Percentiles rank a stretch among this genome's conserved stretches.
phyloP scores from a whole-genome alignment of 2,888 invertebrate species.

The Parnassius mnemosyne region DNA sequence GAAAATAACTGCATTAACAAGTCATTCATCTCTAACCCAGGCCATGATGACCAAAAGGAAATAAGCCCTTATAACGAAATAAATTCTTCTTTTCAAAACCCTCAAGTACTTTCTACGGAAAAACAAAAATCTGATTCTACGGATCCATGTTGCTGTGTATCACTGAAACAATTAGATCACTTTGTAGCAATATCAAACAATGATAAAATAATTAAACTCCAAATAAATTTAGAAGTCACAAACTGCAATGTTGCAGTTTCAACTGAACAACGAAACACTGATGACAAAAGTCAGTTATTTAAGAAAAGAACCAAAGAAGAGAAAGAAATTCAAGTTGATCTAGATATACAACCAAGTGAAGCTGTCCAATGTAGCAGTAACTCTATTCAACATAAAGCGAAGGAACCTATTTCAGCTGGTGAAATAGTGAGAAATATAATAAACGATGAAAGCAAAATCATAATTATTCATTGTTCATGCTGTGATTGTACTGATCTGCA shows the following conservation, averaged over 20 bases:
- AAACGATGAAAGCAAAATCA: slow-evolving; percentile 19
- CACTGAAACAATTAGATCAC: slow-evolving; percentile 15
- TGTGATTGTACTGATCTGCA: slow-evolving; percentile 10
- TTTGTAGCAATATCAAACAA: slow-evolving; percentile 17
- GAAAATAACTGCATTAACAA: neutral
- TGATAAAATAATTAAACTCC: slow-evolving; percentile 21
- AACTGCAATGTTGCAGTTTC: slow-evolving; percentile 16
- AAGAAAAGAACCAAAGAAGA: slow-evolving; percentile 2
- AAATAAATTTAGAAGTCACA: slow-evolving; percentile 24
- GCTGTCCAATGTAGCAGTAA: slow-evolving; percentile 2
- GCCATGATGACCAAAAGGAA: slow-evolving; percentile 3
- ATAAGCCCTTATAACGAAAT: neutral
- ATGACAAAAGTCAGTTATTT: neutral
- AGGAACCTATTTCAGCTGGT: neutral
- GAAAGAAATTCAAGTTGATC: slow-evolving; percentile 23
- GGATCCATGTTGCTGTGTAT: slow-evolving; percentile 5
- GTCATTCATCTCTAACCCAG: neutral
- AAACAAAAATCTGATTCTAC: slow-evolving; percentile 6
- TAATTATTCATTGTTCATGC: slow-evolving; percentile 30
- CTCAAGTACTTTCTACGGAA: neutral
- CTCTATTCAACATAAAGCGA: neutral
- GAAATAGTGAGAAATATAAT: slow-evolving; percentile 21
- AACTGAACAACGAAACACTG: slow-evolving; percentile 7
- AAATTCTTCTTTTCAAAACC: neutral
- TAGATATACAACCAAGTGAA: slow-evolving; percentile 2